Percentiles rank a stretch among this genome's conserved stretches.
These are phyloP conservation scores for Drosophila prolongata DNA, from an alignment of 2,888 invertebrate species.

Conservation along the genomic window DNA sequence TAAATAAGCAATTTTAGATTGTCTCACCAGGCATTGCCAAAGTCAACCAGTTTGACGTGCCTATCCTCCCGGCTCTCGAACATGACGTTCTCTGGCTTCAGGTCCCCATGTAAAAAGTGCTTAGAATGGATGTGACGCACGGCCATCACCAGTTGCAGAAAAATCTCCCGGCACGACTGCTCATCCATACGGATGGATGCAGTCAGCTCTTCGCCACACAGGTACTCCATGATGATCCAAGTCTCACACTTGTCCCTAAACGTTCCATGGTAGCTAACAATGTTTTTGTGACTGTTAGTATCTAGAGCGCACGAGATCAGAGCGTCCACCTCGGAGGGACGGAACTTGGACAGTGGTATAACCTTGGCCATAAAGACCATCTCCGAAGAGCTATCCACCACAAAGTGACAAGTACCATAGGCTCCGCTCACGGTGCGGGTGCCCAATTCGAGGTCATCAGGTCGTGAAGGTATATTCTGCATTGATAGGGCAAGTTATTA, in stretches of 20 bases:
- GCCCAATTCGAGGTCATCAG: conserved; percentile 72
- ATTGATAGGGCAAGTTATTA: neutral
- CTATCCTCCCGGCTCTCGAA: conserved; percentile 64
- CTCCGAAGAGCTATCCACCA: conserved; percentile 61
- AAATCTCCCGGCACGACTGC: conserved; percentile 90
- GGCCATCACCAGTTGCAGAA: conserved; percentile 92
- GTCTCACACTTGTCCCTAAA: conserved; percentile 92
- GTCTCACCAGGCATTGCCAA: conserved; percentile 91
- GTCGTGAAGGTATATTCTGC: conserved; percentile 72
- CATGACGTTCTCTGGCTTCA: conserved; percentile 94
- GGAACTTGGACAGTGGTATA: conserved; percentile 74
- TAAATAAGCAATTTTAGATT: neutral
- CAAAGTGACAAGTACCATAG: conserved; percentile 79
- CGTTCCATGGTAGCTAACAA: conserved; percentile 92
- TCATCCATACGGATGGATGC: conserved; percentile 87
- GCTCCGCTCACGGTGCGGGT: conserved; percentile 65
- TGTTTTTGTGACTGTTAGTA: conserved; percentile 90
- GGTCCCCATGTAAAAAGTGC: conserved; percentile 95
- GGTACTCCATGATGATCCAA: conserved; percentile 95
- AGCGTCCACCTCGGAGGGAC: conserved; percentile 88
- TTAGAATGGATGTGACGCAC: conserved; percentile 93
- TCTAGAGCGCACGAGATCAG: conserved; percentile 90
- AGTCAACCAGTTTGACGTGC: conserved; percentile 95
- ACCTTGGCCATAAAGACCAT: conserved; percentile 76
- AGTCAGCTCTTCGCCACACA: conserved; percentile 92